Conservation (phyloP, 1,140 invertebrate species). For the Zophobas atratus region DNA sequence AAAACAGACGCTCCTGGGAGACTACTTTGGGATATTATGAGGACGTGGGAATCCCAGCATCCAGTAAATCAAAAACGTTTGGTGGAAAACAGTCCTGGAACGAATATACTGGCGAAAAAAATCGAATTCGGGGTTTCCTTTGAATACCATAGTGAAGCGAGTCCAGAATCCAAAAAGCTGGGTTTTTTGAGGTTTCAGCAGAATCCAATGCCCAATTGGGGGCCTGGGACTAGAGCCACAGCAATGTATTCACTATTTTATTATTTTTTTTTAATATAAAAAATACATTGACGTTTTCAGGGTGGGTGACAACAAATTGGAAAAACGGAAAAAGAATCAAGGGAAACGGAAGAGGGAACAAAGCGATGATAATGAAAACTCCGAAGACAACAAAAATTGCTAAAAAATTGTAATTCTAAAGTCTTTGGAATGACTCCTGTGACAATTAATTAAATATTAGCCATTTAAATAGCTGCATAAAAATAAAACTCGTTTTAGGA, state of each 20-base stretch:
- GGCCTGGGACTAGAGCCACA: conserved; percentile 84
- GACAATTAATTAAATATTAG: neutral
- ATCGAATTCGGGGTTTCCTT: conserved; percentile 72
- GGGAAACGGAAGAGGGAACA: conserved; percentile 69
- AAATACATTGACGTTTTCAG: conserved; percentile 65
- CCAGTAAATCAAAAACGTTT: conserved; percentile 74
- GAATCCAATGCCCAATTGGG: conserved; percentile 91
- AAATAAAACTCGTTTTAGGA: neutral
- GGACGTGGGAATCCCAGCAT: conserved; percentile 83
- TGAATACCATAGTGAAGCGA: conserved; percentile 79
- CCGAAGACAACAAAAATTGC: neutral
- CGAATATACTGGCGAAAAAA: conserved; percentile 73
- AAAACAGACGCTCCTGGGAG: conserved; percentile 94
- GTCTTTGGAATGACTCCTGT: neutral
- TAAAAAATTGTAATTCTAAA: conserved; percentile 7
- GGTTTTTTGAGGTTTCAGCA: conserved; percentile 86
- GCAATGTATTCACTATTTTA: conserved; percentile 72
- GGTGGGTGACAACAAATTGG: conserved; percentile 73
- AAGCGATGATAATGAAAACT: conserved; percentile 51
- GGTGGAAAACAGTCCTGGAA: conserved; percentile 71
- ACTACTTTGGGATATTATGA: conserved; percentile 95
- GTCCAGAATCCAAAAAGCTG: conserved; percentile 83
- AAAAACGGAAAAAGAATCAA: conserved; percentile 75
- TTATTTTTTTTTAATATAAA: neutral
- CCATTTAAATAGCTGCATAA: neutral